Evolutionary conservation across 2,113 vertebrate genomes (phyloP).

Genomic region (Rhipidura dahli): DNA sequence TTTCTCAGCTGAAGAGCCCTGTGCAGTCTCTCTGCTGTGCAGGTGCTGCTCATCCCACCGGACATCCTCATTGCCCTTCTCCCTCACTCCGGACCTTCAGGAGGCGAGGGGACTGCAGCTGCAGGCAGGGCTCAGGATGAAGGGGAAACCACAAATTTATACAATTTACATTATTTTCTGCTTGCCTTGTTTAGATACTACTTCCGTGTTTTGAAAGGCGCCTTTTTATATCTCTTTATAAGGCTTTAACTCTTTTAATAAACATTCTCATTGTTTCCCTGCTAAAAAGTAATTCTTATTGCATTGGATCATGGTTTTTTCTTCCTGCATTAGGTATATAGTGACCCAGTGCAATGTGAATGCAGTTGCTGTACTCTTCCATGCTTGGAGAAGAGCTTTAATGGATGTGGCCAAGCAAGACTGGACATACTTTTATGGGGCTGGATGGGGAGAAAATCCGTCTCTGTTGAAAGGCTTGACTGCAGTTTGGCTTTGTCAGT

Average conservation of each 20-base stretch:
- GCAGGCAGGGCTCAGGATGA: not conserved
- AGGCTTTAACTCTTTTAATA: not conserved
- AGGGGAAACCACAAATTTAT: constrained; percentile 8
- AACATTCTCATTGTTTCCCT: not conserved
- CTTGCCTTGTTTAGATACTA: constrained; percentile 3
- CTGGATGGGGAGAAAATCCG: not conserved
- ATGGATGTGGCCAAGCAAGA: not conserved
- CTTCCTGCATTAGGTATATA: not conserved
- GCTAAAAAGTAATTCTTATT: not conserved
- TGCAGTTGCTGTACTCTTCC: not conserved
- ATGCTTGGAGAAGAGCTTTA: not conserved
- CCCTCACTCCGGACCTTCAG: accelerated
- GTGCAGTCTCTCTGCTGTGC: accelerated
- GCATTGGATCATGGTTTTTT: not conserved
- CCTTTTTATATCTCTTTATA: not conserved
- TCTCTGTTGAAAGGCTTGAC: not conserved
- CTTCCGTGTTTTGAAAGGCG: constrained; percentile 26
- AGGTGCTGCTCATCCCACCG: not conserved
- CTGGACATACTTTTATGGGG: not conserved
- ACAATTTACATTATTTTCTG: constrained; percentile 31
- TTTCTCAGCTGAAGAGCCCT: not conserved
- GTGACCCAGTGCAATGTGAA: not conserved
- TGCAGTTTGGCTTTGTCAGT: not conserved
- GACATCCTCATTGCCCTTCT: not conserved
- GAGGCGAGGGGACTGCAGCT: not conserved